Evolutionary conservation across 1,140 invertebrate genomes (phyloP).

Genomic region (Brachionus rotundiformis): DNA sequence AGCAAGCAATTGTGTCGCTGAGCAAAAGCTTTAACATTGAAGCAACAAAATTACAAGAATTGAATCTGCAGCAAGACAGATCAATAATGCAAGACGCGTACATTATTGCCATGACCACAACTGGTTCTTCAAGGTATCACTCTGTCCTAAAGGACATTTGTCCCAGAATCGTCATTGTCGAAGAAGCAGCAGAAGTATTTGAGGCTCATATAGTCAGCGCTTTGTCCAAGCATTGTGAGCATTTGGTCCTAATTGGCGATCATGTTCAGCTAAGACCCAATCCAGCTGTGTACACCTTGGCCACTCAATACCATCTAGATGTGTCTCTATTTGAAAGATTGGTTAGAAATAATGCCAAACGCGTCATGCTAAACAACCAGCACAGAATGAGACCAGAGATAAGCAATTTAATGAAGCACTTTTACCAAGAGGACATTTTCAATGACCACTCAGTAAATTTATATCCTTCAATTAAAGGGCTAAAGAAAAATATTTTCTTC

Average conservation of each 20-base stretch:
- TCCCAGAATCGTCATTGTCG: slow-evolving; percentile 54
- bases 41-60: background rate
- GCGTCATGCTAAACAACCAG: slow-evolving; percentile 55
- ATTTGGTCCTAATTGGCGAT: slow-evolving; percentile 54
- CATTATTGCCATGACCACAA: slow-evolving; percentile 75
- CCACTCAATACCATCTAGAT: slow-evolving; percentile 69
- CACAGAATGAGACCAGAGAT: slow-evolving; percentile 63
- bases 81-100: slow-evolving; percentile 48
- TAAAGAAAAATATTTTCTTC: slow-evolving; percentile 60
- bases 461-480: slow-evolving; percentile 58
- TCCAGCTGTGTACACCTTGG: slow-evolving; percentile 68
- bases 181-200: slow-evolving; percentile 55
- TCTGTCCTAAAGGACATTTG: slow-evolving; percentile 64
- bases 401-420: slow-evolving; percentile 54
- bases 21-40: slow-evolving; percentile 10
- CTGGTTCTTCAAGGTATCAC: slow-evolving; percentile 71
- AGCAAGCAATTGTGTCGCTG: slow-evolving; percentile 13
- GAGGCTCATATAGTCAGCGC: slow-evolving; percentile 54
- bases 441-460: slow-evolving; percentile 58
- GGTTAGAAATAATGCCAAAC: slow-evolving; percentile 68
- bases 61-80: slow-evolving; percentile 6
- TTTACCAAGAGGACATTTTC: slow-evolving; percentile 54
- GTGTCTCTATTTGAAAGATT: slow-evolving; percentile 76
- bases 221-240: slow-evolving; percentile 53
- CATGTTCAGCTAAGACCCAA: slow-evolving; percentile 75